Conservation (phyloP, 2,888 invertebrate species). For the Lasioglossum vierecki region DNA sequence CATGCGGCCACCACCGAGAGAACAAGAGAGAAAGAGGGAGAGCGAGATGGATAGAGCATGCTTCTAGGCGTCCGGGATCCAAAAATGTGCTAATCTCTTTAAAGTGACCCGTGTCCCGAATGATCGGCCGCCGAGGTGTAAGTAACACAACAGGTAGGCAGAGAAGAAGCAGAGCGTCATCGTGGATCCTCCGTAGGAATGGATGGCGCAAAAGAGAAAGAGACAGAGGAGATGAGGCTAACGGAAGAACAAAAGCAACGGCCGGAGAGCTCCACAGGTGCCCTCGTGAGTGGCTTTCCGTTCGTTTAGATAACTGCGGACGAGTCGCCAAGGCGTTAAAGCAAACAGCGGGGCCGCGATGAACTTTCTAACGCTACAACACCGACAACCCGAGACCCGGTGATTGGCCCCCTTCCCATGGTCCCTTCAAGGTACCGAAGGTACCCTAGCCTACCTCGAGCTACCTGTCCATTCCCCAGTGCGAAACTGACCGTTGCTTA, state of each 20-base stretch:
- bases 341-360: constrained; percentile 72
- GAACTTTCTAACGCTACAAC: constrained; percentile 75
- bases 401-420: constrained; percentile 54
- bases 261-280: constrained; percentile 78
- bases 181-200: constrained; percentile 47
- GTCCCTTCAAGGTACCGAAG: constrained; percentile 40
- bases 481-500: constrained; percentile 37
- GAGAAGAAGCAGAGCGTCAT: constrained; percentile 51
- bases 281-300: constrained; percentile 71
- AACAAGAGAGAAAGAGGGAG: background rate
- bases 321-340: constrained; percentile 76
- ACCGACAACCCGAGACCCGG: constrained; percentile 26
- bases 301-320: constrained; percentile 73
- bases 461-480: constrained; percentile 58
- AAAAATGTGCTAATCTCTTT: constrained; percentile 77
- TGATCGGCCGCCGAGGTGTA: constrained; percentile 69
- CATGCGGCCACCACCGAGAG: constrained; percentile 28
- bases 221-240: constrained; percentile 68
- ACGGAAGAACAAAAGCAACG: constrained; percentile 76
- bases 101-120: constrained; percentile 72
- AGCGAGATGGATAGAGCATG: background rate
- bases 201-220: constrained; percentile 21
- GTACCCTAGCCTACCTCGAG: constrained; percentile 1
- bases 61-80: constrained; percentile 36
- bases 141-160: constrained; percentile 76